phyloP scores from a whole-genome alignment of 2,888 invertebrate genomes.

The Litoditis marina region DNA sequence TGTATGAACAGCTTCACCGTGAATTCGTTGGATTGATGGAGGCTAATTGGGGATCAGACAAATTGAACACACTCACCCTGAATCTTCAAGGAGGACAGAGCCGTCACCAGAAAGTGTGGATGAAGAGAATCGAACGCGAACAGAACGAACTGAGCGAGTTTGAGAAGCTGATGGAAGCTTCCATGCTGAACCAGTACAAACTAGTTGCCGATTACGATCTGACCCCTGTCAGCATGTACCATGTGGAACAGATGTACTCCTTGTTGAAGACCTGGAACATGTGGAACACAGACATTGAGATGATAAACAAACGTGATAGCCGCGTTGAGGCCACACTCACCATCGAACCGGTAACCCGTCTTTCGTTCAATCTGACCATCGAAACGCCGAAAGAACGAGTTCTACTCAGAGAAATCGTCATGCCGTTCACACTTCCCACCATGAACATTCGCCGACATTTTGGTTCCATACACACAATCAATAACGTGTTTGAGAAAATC shows the following conservation, averaged over 20 bases:
- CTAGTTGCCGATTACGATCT: slow-evolving; percentile 32
- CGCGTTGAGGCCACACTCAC: slow-evolving; percentile 32
- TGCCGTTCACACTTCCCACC: slow-evolving; percentile 32
- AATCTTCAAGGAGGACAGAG: slow-evolving; percentile 33
- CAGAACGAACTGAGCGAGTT: slow-evolving; percentile 22
- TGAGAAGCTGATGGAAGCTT: slow-evolving; percentile 32
- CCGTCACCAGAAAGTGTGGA: slow-evolving; percentile 35
- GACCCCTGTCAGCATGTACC: slow-evolving; percentile 15
- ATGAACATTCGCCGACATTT: slow-evolving; percentile 28
- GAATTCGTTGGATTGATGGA: slow-evolving; percentile 26
- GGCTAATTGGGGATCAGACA: slow-evolving; percentile 22
- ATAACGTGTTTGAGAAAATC: slow-evolving; percentile 22
- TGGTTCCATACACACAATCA: slow-evolving; percentile 18
- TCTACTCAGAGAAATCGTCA: slow-evolving; percentile 20
- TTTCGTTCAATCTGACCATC: slow-evolving; percentile 31
- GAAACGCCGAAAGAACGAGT: slow-evolving; percentile 26
- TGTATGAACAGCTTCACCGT: slow-evolving; percentile 34
- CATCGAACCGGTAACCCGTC: slow-evolving; percentile 31
- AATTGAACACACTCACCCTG: slow-evolving; percentile 29
- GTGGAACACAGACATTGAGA: neutral
- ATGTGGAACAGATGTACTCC: slow-evolving; percentile 18
- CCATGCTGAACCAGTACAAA: slow-evolving; percentile 40
- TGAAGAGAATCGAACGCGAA: slow-evolving; percentile 30
- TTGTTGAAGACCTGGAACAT: slow-evolving; percentile 21
- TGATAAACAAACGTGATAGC: slow-evolving; percentile 6